Evolutionary conservation across 2,888 invertebrate species (phyloP), one percentile per base, ranked within the genome.

Genomic region (Cylloceria caligata): DNA sequence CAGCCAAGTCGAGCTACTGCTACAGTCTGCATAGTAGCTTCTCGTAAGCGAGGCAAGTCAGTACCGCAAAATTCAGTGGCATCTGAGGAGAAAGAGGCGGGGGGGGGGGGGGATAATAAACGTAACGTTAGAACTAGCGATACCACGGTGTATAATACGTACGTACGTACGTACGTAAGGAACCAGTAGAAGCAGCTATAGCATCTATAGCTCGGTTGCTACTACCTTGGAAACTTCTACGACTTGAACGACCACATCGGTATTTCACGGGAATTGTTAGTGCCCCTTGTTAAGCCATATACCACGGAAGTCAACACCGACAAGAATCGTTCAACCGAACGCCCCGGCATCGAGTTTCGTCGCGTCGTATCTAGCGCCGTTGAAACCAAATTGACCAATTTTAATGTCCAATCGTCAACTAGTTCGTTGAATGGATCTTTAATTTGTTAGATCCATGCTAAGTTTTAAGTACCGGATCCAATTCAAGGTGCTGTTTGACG

Each of bases 1-100:
- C 16, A 30, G 52, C 68, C 11, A 64, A 68, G 64, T 73, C 73
- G 67, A 73, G 9, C 67, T 30, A 42, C n/a, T 6, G 55, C 4
- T n/a, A 57, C 30, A 62, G 34, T 62, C 36, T 62, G 39, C 42
- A 24, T 6, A 67, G 55, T 4, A 16, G 16, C 30, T 57, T 57
- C 45, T 16, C 19, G 57, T n/a, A n/a, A 27, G 45, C 16, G 19
- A n/a, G 16, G 73, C 57, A 65, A 34, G 42, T 47, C 16, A 72
- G 80, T 83, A 86, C 84, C 84, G 83, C 84, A 81, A 87, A 87
- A 86, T 88, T 85, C 83, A 85, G 85, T 83, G 82, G 77, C 68
- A 49, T 74, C 67, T 75, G 57, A 67, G 83, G 60, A 65, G 83
- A 34, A 42, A 74, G 71, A 67, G 55, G 64, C 27, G 49, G 21